Percentiles rank a stretch among this genome's conserved stretches.
Evolutionary conservation across 2,888 invertebrate species (phyloP).

Genomic region (Acanthosepion lycidas): DNA sequence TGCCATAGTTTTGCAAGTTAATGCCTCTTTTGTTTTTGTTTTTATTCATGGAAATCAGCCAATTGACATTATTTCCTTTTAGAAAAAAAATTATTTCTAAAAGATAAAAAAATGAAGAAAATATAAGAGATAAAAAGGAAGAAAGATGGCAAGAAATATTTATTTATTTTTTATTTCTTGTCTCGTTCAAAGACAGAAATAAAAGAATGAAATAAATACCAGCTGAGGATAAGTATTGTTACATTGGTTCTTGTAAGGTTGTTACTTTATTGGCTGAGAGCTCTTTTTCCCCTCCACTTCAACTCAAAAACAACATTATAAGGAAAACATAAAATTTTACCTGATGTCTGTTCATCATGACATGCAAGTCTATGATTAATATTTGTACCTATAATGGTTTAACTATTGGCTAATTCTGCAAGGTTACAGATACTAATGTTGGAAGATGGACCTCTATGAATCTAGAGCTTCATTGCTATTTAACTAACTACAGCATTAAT

Average conservation of each 20-base stretch:
- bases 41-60: conserved; percentile 24
- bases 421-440: no score
- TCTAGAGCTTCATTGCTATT: no score
- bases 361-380: no score
- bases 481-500: no score
- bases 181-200: neutral
- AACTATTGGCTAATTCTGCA: no score
- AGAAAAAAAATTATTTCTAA: neutral
- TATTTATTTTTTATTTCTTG: conserved; percentile 1
- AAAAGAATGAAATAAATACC: neutral
- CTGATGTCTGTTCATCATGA: no score
- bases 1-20: conserved; percentile 16
- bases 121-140: neutral
- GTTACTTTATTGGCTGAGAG: neutral
- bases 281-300: no score
- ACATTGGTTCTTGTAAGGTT: neutral
- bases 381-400: no score
- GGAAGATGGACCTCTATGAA: no score
- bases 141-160: neutral
- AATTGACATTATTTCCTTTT: neutral
- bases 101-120: neutral
- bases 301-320: no score
- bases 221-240: neutral
- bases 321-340: no score
- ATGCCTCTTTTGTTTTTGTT: neutral